phyloP scores from a whole-genome alignment of 1,140 invertebrate species.

The Lasioglossum albipes region DNA sequence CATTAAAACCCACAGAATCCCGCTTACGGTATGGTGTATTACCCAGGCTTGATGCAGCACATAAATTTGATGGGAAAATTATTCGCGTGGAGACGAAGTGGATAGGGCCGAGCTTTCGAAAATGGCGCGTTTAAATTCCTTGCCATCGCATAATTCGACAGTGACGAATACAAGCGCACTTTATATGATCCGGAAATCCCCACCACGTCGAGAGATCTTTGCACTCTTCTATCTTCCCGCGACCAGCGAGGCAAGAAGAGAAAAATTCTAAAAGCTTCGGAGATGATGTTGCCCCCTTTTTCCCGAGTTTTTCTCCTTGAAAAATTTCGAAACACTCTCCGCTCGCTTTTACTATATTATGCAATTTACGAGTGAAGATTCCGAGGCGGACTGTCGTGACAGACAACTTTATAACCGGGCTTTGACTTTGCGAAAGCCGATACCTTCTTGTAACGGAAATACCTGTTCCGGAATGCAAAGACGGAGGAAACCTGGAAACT shows the following conservation, averaged over 20 bases:
- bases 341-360: conserved; percentile 15
- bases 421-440: background rate
- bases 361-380: conserved; percentile 31
- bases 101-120: background rate
- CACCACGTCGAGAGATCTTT: background rate
- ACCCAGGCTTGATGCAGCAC: background rate
- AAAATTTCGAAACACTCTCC: conserved; percentile 21
- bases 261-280: conserved; percentile 2
- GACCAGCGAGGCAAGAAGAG: background rate
- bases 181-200: conserved; percentile 4
- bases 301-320: background rate
- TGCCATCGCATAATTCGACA: conserved; percentile 1
- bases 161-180: conserved; percentile 7
- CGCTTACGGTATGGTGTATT: background rate
- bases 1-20: background rate
- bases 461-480: conserved; percentile 6
- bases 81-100: background rate
- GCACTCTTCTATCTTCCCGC: background rate
- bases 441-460: conserved; percentile 21
- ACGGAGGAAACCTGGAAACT: background rate
- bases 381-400: background rate
- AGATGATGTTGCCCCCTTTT: conserved; percentile 4
- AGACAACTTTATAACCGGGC: conserved; percentile 35
- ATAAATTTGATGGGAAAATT: background rate
- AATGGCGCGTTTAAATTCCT: background rate